phyloP scores from a whole-genome alignment of 2,888 invertebrate species.

The Keiferia lycopersicella region DNA sequence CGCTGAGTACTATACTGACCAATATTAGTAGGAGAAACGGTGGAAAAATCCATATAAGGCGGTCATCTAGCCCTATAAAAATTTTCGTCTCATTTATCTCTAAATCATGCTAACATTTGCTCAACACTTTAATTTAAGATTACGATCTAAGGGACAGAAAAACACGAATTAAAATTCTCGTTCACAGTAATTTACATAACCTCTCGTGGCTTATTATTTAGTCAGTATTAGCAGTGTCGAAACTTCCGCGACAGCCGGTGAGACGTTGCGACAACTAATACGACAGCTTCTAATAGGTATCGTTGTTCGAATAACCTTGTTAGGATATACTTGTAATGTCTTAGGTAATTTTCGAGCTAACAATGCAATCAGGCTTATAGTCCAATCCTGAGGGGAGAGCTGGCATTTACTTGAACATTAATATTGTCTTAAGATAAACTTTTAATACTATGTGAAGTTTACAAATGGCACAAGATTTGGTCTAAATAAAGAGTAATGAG shows the following conservation, averaged over 20 bases:
- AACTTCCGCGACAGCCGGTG: conserved; percentile 62
- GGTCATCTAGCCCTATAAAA: neutral
- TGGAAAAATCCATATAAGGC: neutral
- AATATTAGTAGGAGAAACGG: conserved; percentile 13
- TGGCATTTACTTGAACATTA: conserved; percentile 37
- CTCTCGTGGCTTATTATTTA: conserved; percentile 57
- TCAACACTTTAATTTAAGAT: conserved; percentile 14
- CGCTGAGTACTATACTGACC: conserved; percentile 1
- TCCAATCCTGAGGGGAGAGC: conserved; percentile 42
- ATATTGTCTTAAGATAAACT: conserved; percentile 18
- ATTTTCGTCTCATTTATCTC: neutral
- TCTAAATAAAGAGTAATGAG: conserved; percentile 54
- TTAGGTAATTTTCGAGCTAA: conserved; percentile 61
- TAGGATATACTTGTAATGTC: conserved; percentile 45
- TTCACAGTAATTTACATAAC: conserved; percentile 60
- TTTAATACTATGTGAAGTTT: conserved; percentile 2
- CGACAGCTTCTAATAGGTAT: conserved; percentile 58
- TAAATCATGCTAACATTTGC: neutral
- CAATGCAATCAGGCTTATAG: conserved; percentile 42
- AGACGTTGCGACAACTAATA: conserved; percentile 55
- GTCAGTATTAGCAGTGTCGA: conserved; percentile 61
- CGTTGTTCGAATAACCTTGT: conserved; percentile 64
- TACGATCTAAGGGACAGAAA: conserved; percentile 15
- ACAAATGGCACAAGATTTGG: conserved; percentile 40
- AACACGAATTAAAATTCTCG: conserved; percentile 38